Conservation (phyloP, 1,140 invertebrate genomes). For the Geopemphigus sp. region DNA sequence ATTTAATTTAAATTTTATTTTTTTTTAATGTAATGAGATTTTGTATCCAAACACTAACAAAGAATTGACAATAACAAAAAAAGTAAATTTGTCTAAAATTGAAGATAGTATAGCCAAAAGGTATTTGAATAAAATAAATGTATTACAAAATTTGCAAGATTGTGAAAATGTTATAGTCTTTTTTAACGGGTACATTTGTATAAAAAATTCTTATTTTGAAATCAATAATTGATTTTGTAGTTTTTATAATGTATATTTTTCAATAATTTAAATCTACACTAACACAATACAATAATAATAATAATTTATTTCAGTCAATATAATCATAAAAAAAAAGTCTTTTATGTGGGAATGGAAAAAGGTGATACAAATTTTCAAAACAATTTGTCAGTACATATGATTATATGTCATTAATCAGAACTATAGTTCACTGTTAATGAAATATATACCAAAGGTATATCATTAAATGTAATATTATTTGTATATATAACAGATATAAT, state of each 20-base stretch:
- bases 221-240: too few relatives aligned
- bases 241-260: too few relatives aligned
- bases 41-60: constrained; percentile 51
- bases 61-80: constrained; percentile 53
- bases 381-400: constrained; percentile 64
- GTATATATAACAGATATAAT: too few relatives aligned
- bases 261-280: too few relatives aligned
- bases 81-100: constrained; percentile 67
- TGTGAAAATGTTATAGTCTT: constrained; percentile 80
- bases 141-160: constrained; percentile 80
- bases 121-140: constrained; percentile 86
- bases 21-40: constrained; percentile 50
- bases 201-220: constrained; percentile 24
- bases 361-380: constrained; percentile 85
- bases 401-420: constrained; percentile 89
- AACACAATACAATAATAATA: too few relatives aligned
- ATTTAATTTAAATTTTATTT: background rate
- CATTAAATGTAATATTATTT: too few relatives aligned
- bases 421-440: constrained; percentile 89
- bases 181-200: constrained; percentile 76
- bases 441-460: constrained; percentile 86
- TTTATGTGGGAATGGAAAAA: constrained; percentile 88
- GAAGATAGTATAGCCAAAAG: constrained; percentile 71
- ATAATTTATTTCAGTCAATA: constrained; percentile 53
- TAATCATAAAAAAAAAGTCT: constrained; percentile 58